Evolutionary conservation across 2,797 vertebrate species (phyloP).

Genomic region (Alectoris magna): DNA sequence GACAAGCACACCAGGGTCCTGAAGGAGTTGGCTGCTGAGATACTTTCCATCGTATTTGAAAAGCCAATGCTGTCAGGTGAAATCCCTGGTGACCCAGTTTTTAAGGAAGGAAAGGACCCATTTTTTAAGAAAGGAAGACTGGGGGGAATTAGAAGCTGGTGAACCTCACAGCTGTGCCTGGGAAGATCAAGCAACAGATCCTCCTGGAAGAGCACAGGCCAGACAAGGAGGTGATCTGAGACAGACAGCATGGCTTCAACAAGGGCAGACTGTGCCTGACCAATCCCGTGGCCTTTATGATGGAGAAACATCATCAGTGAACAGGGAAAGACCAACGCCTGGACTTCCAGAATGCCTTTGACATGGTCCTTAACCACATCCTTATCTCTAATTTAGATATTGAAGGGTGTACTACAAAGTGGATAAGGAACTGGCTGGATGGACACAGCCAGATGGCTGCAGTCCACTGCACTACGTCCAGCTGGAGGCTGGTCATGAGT

Average conservation of each 20-base stretch:
- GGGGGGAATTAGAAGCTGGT: not conserved
- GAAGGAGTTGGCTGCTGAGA: too few species aligned
- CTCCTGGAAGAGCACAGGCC: not conserved
- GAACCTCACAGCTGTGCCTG: not conserved
- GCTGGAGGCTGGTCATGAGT: not conserved
- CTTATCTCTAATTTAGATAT: not conserved
- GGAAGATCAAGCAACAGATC: not conserved
- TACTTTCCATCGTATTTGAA: not conserved
- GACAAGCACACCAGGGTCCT: too few species aligned
- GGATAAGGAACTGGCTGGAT: not conserved
- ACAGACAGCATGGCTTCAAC: too few species aligned
- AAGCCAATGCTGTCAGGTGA: not conserved
- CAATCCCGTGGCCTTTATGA: too few species aligned
- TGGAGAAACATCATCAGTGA: not conserved
- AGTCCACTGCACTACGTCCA: not conserved
- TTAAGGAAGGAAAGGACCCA: not conserved
- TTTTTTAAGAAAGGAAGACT: not conserved
- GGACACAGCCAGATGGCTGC: not conserved
- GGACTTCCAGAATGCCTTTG: not conserved
- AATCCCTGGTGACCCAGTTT: not conserved
- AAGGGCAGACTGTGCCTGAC: not conserved
- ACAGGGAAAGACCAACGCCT: not conserved
- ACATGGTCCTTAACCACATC: not conserved
- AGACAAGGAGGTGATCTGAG: too few species aligned
- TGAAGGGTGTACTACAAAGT: not conserved